Percentiles rank a stretch among this genome's conserved stretches.
phyloP scores from a whole-genome alignment of 2,797 vertebrate species.

The Lateolabrax maculatus region DNA sequence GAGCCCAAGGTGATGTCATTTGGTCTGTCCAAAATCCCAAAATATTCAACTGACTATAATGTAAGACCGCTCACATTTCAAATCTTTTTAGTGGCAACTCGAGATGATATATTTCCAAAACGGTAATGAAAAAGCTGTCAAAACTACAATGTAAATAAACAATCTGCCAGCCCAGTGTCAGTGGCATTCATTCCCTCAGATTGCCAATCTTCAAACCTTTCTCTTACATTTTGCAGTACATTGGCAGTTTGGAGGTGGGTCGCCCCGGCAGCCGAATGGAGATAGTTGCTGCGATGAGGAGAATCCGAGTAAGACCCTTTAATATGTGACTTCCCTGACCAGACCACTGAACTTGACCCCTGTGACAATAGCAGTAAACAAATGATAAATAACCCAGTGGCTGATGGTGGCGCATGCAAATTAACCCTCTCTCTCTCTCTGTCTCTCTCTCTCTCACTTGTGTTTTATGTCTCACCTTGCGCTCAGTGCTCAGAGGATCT shows the following conservation, averaged over 20 bases:
- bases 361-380: slow-evolving; percentile 11
- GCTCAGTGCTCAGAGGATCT: slow-evolving; percentile 1
- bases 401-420: not conserved
- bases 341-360: slow-evolving; percentile 17
- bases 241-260: slow-evolving; percentile 96
- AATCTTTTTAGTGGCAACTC: not conserved
- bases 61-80: no score
- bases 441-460: not conserved
- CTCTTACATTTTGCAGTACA: slow-evolving; percentile 88
- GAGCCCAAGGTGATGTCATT: not conserved
- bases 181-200: not conserved
- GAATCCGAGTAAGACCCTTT: slow-evolving; percentile 92
- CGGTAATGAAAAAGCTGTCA: not conserved
- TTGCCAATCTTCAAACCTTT: not conserved
- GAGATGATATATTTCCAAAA: not conserved
- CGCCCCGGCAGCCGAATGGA: slow-evolving; percentile 96
- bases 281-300: slow-evolving; percentile 97
- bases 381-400: not conserved
- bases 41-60: not conserved
- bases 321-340: slow-evolving; percentile 2
- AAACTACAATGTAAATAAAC: not conserved
- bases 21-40: not conserved
- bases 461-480: slow-evolving; percentile 37
- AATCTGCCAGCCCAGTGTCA: not conserved
- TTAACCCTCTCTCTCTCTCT: not conserved